A percentile compares a stretch with the other conserved stretches of the same genome.
Evolutionary conservation across 1,140 invertebrate genomes (phyloP).

Genomic region (Phymorhynchus buccinoides): DNA sequence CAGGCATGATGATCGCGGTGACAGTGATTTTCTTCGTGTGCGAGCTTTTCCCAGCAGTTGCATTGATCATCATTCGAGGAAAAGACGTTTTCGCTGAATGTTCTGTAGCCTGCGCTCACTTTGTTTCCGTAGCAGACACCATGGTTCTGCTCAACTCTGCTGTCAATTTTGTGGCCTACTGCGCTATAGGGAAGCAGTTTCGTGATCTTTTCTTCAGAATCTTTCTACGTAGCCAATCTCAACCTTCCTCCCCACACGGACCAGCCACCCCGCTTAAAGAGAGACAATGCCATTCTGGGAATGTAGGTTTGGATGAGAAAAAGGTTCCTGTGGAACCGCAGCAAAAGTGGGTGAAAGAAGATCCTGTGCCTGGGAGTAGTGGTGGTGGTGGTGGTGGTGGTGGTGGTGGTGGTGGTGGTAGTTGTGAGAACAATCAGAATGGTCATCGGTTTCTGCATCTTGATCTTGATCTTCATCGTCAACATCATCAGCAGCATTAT

Average conservation of each 20-base stretch:
- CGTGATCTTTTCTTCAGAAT: conserved; percentile 35
- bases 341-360: background rate
- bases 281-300: background rate
- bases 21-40: conserved; percentile 49
- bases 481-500: conserved; percentile 21
- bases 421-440: background rate
- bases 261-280: background rate
- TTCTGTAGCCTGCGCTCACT: conserved; percentile 39
- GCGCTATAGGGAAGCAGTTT: conserved; percentile 44
- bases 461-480: background rate
- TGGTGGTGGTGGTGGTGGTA: background rate
- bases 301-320: background rate
- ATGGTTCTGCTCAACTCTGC: conserved; percentile 46
- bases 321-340: background rate
- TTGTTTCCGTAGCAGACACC: conserved; percentile 43
- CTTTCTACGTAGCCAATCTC: conserved; percentile 28
- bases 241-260: background rate
- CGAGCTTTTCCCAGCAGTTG: conserved; percentile 41
- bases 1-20: conserved; percentile 46
- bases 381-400: background rate
- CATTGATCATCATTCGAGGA: conserved; percentile 39
- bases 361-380: too few relatives aligned
- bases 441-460: background rate
- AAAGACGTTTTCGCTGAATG: conserved; percentile 41
- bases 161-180: conserved; percentile 47